These are phyloP conservation scores for Labeo rohita DNA, from an alignment of 2,113 vertebrate species.

Conservation along the genomic window DNA sequence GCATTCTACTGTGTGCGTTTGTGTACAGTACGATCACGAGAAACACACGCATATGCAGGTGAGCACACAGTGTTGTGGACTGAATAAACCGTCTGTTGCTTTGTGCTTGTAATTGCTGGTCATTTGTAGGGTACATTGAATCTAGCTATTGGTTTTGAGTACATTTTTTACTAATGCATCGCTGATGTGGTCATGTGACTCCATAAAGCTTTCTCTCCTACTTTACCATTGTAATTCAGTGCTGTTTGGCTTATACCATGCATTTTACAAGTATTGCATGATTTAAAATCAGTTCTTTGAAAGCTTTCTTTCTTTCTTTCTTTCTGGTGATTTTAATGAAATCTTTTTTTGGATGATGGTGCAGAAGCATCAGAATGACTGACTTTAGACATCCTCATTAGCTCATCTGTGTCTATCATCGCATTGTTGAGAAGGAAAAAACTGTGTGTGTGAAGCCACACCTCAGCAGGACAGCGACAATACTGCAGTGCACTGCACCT, in stretches of 20 bases:
- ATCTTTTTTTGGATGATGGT: background rate
- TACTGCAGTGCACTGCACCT: background rate
- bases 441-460: background rate
- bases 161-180: background rate
- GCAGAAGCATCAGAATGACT: background rate
- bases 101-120: slow-evolving; percentile 41
- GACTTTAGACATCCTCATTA: background rate
- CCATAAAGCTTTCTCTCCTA: background rate
- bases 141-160: background rate
- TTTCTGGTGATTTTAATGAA: too few relatives aligned
- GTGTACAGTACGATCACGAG: background rate
- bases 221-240: background rate
- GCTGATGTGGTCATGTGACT: background rate
- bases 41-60: slow-evolving; percentile 11
- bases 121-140: background rate
- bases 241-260: background rate
- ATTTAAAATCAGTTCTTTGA: background rate
- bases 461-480: slow-evolving; percentile 1
- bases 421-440: background rate
- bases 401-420: background rate
- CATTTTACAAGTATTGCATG: background rate
- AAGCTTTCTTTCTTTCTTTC: background rate
- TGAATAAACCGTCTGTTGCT: slow-evolving; percentile 51
- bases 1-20: background rate
- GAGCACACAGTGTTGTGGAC: slow-evolving; percentile 19